Evolutionary conservation across 1,140 invertebrate genomes (phyloP), one percentile per base, ranked within the genome.

Genomic region (Hirudo medicinalis): DNA sequence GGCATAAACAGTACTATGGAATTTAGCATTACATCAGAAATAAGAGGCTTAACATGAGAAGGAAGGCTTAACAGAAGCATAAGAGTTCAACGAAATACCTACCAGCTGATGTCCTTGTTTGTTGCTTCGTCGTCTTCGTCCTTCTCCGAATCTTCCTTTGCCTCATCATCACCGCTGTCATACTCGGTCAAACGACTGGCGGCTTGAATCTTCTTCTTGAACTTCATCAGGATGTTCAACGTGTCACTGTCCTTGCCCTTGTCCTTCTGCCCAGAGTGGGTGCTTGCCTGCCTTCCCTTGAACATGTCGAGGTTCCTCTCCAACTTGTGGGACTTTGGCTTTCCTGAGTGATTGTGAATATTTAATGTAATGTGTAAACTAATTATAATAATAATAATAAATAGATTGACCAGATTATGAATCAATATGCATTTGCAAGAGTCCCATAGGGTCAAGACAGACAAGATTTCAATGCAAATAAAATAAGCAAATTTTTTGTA

Each of bases 231-330:
- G 36, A 95, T 78, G 53, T 87, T 82, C 63, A 93, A 80, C 0
- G 92, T 94, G 60, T 81, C 76, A 9, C 77, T 78, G 76, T 87
- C 85, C 60, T 77, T 87, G 82, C 55, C 76, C 70, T 19, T 89
- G 80, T 92, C 94, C 76, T 89, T 89, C 75, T 90, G 85, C 76
- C 89, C 87, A 76, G n/a, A n/a, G n/a, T n/a, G n/a, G 89, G 87
- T 72, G 89, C 84, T 54, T 89, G 85, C 79, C 89, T 93, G 72
- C 88, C 83, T 77, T 88, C 85, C 71, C 91, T 85, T 71, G 87
- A 82, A 79, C 88, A 86, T 73, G 87, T 87, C n/a, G 75, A 75
- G 70, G 75, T 49, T 49, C 13, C 76, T 49, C 43, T 49, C 43
- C 43, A 49, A 49, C 43, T 49, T 49, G 43, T 49, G 15, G 11